Base-by-base conservation (phyloP, 2,797 vertebrate genomes). In the Tokudaia tokunoshimensis region DNA sequence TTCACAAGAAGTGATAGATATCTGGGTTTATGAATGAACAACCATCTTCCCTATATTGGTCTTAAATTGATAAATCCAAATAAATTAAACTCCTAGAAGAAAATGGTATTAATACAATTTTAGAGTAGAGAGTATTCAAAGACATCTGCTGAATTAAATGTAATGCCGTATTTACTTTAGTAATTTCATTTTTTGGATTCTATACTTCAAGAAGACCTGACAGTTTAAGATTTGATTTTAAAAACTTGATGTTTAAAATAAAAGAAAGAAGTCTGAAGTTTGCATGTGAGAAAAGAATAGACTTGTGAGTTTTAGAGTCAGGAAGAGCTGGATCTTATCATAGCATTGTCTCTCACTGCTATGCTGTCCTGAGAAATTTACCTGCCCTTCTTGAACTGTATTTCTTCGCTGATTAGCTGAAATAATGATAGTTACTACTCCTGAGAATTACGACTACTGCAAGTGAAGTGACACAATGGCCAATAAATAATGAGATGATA, bases 91-190 rank as follows among this genome's bases (percentile, higher is more conserved):
- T 26, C 34, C 94, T 91, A 31, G 13, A 92, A 84, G 47, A 14
- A 89, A 95, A 76, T 1, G 57, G 4, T 63, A 80, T 74, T 92
- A 88, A 87, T 31, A 67, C 34, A 93, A 83, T 91, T 91, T 87
- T 1, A 88, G 19, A 91, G 10, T 61, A 91, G 17, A 17, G 13
- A 10, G 2, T 87, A 5, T 85, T 26, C 79, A 89, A 79, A 88
- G 26, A 83, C 3, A 78, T 61, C 61, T 72, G 44, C 24, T 86
- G 44, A 91, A 92, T 96, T 91, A 95, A 96, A 70, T 83, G 81
- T 15, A 74, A 92, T 74, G n/a, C 22, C 11, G 1, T 80, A 50
- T n/a, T 92, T 89, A 95, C 82, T 88, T 86, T 65, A 86, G n/a
- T 55, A 89, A 72, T 94, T 91, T 15, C 6, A n/a, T 86, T 89